A percentile compares a stretch with the other conserved stretches of the same genome.
phyloP scores from a whole-genome alignment of 2,888 invertebrate genomes.

The Calliopum simillimum region DNA sequence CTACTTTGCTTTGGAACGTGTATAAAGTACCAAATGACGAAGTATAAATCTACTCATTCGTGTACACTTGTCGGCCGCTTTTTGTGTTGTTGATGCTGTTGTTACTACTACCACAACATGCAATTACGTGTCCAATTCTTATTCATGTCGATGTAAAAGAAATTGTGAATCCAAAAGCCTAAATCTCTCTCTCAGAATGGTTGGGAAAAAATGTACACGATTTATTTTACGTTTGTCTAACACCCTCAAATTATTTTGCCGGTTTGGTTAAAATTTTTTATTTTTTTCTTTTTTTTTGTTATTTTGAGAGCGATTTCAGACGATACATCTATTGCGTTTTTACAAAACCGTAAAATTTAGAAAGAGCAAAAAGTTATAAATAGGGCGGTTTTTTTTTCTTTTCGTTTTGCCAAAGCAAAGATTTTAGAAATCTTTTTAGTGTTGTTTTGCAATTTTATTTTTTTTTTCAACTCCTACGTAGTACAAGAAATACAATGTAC shows the following conservation, averaged over 20 bases:
- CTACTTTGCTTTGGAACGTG: not conserved
- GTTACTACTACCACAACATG: constrained; percentile 21
- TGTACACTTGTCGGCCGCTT: constrained; percentile 6
- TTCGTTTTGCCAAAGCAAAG: not conserved
- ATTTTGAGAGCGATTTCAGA: not conserved
- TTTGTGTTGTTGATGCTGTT: not conserved
- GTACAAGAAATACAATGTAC: not conserved
- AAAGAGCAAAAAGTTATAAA: constrained; percentile 5
- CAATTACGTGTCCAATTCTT: constrained; percentile 35
- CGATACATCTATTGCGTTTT: not conserved
- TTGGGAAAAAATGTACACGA: constrained; percentile 2
- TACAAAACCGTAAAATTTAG: not conserved
- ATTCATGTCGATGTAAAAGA: constrained; percentile 29
- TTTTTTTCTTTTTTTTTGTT: not conserved
- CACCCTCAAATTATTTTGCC: constrained; percentile 17
- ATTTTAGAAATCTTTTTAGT: not conserved
- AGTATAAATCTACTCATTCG: constrained; percentile 12
- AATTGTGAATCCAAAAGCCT: constrained; percentile 5
- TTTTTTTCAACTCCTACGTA: not conserved
- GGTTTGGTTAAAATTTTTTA: constrained; percentile 5
- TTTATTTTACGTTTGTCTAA: constrained; percentile 14
- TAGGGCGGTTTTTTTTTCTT: not conserved
- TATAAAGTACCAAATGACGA: constrained; percentile 8
- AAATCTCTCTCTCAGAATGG: not conserved
- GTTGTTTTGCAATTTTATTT: not conserved